Evolutionary conservation across 2,113 vertebrate species (phyloP).

Genomic region (Chloebia gouldiae): DNA sequence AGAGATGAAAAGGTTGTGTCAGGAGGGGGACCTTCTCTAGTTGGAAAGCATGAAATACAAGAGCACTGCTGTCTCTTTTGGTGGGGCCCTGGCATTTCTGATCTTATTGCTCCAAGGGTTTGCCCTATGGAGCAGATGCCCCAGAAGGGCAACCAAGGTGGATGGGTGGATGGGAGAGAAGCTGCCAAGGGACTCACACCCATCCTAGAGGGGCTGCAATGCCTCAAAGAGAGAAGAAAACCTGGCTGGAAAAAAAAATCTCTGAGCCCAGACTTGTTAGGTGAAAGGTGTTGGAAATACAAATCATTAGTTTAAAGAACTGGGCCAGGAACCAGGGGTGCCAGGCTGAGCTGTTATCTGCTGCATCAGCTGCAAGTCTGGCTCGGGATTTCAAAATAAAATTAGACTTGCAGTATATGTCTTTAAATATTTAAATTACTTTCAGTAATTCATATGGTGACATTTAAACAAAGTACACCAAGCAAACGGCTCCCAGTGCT

Average conservation of each 20-base stretch:
- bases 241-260: not conserved
- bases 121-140: not conserved
- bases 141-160: not conserved
- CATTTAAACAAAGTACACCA: conserved; percentile 55
- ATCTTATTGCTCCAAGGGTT: not conserved
- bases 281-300: conserved; percentile 28
- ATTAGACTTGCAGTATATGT: conserved; percentile 28
- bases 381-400: conserved; percentile 27
- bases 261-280: not conserved
- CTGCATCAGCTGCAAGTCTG: conserved; percentile 13
- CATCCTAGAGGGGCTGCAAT: not conserved
- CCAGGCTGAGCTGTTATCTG: conserved; percentile 13
- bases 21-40: not conserved
- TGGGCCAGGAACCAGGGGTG: not conserved
- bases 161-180: not conserved
- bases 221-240: not conserved
- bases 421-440: conserved; percentile 66
- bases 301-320: not conserved
- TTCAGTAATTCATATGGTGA: conserved; percentile 59
- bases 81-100: not conserved
- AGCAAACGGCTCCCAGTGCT: conserved; percentile 37
- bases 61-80: not conserved
- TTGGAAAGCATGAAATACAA: not conserved
- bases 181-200: not conserved
- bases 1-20: conserved; percentile 33